phyloP scores from a whole-genome alignment of 2,797 vertebrate genomes.

The Pseudochirops cupreus region DNA sequence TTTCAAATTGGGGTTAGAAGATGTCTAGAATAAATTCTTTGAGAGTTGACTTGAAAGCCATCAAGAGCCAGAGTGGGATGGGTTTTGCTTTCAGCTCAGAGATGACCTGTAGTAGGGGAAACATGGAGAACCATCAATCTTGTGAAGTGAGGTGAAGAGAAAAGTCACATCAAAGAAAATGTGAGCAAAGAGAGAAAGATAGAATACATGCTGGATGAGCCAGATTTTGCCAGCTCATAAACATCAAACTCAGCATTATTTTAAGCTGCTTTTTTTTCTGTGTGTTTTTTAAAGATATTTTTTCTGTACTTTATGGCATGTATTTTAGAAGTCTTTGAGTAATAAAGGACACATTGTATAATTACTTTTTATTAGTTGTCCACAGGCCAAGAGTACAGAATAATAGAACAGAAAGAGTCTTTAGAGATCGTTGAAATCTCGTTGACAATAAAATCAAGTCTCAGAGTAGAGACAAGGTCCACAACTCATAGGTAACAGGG shows the following conservation, averaged over 20 bases:
- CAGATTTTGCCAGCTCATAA: slow-evolving; percentile 53
- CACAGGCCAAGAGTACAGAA: not conserved
- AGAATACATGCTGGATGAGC: slow-evolving; percentile 47
- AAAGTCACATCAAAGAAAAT: slow-evolving; percentile 51
- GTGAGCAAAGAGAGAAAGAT: slow-evolving; percentile 33
- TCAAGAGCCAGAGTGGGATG: slow-evolving; percentile 50
- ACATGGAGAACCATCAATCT: slow-evolving; percentile 58
- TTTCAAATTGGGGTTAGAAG: slow-evolving; percentile 71
- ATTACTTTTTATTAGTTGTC: not conserved
- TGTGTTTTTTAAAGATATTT: not conserved
- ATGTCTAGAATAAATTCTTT: slow-evolving; percentile 66
- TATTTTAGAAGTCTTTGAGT: not conserved
- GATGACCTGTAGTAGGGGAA: slow-evolving; percentile 58
- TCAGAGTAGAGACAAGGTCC: not conserved
- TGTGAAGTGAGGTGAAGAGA: slow-evolving; percentile 60
- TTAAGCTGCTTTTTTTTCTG: slow-evolving; percentile 4
- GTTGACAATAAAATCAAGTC: not conserved
- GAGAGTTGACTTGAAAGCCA: slow-evolving; percentile 72
- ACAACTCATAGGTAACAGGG: not conserved
- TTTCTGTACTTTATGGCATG: not conserved
- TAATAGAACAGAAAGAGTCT: not conserved
- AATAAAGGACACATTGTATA: slow-evolving; percentile 28
- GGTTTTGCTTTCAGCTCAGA: slow-evolving; percentile 65
- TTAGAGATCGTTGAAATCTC: not conserved
- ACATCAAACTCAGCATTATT: slow-evolving; percentile 46